phyloP scores from a whole-genome alignment of 1,140 invertebrate species.

The Mercenaria mercenaria region DNA sequence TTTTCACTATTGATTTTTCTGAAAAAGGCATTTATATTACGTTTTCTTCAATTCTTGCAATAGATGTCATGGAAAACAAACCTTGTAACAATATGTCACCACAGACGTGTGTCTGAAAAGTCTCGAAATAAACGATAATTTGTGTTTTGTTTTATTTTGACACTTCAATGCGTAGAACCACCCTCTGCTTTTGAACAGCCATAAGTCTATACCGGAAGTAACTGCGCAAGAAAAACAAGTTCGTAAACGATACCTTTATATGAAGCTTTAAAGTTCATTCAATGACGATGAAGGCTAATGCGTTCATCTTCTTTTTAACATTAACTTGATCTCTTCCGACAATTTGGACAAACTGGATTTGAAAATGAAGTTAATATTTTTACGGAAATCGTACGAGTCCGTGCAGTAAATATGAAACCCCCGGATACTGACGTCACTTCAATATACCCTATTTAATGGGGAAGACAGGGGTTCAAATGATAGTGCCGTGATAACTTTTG shows the following conservation, averaged over 20 bases:
- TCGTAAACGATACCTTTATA: not conserved
- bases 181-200: constrained; percentile 63
- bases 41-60: not conserved
- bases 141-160: constrained; percentile 42
- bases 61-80: not conserved
- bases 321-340: too few species aligned
- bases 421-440: constrained; percentile 19
- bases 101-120: not conserved
- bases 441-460: too few species aligned
- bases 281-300: too few species aligned
- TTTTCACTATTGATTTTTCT: constrained; percentile 33
- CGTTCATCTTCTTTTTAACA: too few species aligned
- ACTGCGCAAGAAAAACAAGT: constrained; percentile 40
- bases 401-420: constrained; percentile 31
- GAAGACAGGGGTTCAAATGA: not conserved
- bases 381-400: constrained; percentile 1
- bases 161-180: constrained; percentile 69
- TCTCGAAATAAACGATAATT: not conserved
- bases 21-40: not conserved
- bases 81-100: not conserved
- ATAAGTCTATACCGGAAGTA: constrained; percentile 44
- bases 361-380: not conserved
- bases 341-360: too few species aligned
- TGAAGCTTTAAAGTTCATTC: too few species aligned
- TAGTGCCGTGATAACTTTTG: too few species aligned